Base-by-base conservation (phyloP, 1,140 invertebrate genomes). In the Schmidtea mediterranea region DNA sequence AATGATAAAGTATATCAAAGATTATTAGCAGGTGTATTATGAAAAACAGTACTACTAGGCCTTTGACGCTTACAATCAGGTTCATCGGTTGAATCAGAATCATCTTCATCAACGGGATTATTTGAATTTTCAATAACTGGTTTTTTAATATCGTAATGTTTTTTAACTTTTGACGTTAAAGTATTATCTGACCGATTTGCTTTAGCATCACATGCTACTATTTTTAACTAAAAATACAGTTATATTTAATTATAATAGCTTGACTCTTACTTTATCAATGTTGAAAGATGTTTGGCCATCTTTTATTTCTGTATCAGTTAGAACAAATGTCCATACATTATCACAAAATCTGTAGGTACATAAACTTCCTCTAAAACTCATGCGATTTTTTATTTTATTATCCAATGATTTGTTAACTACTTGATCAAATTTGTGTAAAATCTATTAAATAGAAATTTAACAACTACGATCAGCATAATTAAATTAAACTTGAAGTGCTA, bases 281-380 rank as follows among this genome's bases (percentile, higher is more conserved):
- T 12, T 45, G n/a, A 45, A 19, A 6, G 21, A 13, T 13, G 6
- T 8, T 13, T 15, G 21, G 9, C 15, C 15, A 45, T 45, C 43
- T 24, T 45, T 45, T 19, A 45, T 45, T 45, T 45, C 43, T 8
- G 21, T 21, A 9, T 5, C 19, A 45, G 15, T 45, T 21, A 45
- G 15, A 45, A 45, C 21, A 45, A 45, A 45, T 8, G 43, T 45
- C 43, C 43, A 45, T 21, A 45, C 43, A 24, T 45, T 45, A 21
- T 45, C 43, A 45, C 43, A 45, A 21, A 15, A 45, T 22, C 43
- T 21, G 23, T 45, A 45, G 15, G 43, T 21, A 19, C 21, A 22
- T 19, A 45, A 21, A 21, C 22, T 15, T 3, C 43, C 43, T 19
- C 43, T 15, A 6, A 45, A 21, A 45, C 21, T 45, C 18, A 45